These are phyloP conservation scores for Chrysochloris asiatica DNA, from an alignment of 2,113 vertebrate genomes.

Conservation along the genomic window DNA sequence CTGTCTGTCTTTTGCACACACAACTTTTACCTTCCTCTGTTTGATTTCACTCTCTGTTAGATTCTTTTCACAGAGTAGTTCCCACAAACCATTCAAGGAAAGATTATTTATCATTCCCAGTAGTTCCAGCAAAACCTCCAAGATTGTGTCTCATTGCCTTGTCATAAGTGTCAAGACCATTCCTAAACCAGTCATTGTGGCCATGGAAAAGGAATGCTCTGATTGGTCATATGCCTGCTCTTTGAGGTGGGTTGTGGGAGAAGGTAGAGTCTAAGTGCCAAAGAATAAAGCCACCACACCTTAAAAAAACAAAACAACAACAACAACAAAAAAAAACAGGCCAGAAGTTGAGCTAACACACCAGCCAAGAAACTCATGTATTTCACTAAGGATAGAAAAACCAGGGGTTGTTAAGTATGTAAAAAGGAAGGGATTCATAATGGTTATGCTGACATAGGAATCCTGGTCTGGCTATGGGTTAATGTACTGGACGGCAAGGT, in stretches of 20 bases:
- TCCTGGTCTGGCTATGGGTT: too few relatives aligned
- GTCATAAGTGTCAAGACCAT: constrained; percentile 19
- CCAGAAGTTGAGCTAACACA: not conserved
- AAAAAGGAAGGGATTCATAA: constrained; percentile 11
- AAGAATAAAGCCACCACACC: not conserved
- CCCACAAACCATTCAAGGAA: not conserved
- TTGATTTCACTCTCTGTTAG: constrained; percentile 34
- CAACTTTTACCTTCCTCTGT: not conserved
- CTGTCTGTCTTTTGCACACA: not conserved
- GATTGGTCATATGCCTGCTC: not conserved
- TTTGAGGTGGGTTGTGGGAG: not conserved
- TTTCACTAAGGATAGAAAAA: constrained; percentile 1
- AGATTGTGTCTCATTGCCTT: not conserved
- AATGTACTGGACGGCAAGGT: too few relatives aligned
- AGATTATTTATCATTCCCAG: not conserved
- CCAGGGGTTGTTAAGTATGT: constrained; percentile 44
- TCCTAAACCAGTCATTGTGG: not conserved
- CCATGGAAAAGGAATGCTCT: constrained; percentile 35
- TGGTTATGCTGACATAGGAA: constrained; percentile 34
- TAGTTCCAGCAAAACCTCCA: constrained; percentile 27
- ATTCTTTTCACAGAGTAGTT: constrained; percentile 6
- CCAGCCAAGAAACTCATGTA: constrained; percentile 29
- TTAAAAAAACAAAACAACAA: too few relatives aligned
- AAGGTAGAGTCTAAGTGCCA: not conserved
- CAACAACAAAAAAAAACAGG: not conserved